These are phyloP conservation scores for Sus scrofa DNA, from an alignment of 2,113 vertebrate genomes.

Conservation along the genomic window T2T-Sscrofa CM000817.6:119039001-119039500, in stretches of 20 bases:
- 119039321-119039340: not conserved
- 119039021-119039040: conserved; percentile 92
- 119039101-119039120: conserved; percentile 86
- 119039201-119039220: conserved; percentile 73
- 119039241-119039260: conserved; percentile 83
- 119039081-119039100: accelerated
- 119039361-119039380: not conserved
- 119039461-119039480: no score
- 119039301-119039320: not conserved
- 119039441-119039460: no score
- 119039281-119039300: not conserved
- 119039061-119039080: conserved; percentile 10
- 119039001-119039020: conserved; percentile 92
- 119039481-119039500: no score
- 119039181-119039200: conserved; percentile 87
- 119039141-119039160: conserved; percentile 69
- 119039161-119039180: conserved; percentile 88
- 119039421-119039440: not conserved
- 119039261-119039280: not conserved
- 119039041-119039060: conserved; percentile 89
- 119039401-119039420: not conserved
- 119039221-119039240: conserved; percentile 86
- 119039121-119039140: conserved; percentile 86
- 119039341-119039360: not conserved
- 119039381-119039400: not conserved